Evolutionary conservation across 2,888 invertebrate species (phyloP), one percentile per base, ranked within the genome.

Genomic region (Caenorhabditis wallacei): DNA sequence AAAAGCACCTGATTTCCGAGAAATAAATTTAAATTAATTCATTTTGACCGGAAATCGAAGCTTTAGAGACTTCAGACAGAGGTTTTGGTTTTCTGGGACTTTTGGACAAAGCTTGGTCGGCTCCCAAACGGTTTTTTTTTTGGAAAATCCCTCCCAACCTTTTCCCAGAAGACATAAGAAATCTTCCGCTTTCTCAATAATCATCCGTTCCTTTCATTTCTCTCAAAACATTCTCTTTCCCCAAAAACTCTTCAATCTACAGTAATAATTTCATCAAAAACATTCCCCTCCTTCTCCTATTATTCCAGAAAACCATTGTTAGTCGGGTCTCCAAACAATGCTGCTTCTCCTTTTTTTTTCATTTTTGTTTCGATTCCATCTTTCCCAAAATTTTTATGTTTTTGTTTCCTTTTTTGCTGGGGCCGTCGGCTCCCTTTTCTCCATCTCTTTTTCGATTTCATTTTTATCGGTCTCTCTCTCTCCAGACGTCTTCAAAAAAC

Each of bases 381-480:
- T 5, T 30, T 30, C 30, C 30, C 30, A 3, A 68, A 53, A 68
- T 69, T 63, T 54, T 70, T 69, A 75, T 57, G 61, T 72, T 64
- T 54, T 69, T 72, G 72, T 75, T 68, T 76, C 69, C 40, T 61
- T 59, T 61, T 11, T 3, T 37, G 10, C 20, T 18, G 7, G 8
- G 11, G 37, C 59, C 10, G 18, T 48, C 46, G 46, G 46, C 46
- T 48, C 46, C 46, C n/a, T 48, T 18, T 48, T 48, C 18, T 24
- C 18, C 53, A 20, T 57, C 48, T 7, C 24, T 35, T n/a, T 37
- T 63, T 71, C 71, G 57, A 63, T 79, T 71, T 79, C 68, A 43
- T 54, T 78, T 53, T 78, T 56, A 59, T 78, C 43, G 61, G 43
- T 61, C 26, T 24, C 51, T n/a, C n/a, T n/a, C n/a, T 30, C 30